Base-by-base conservation (phyloP, 2,888 invertebrate species). In the Mellilla xanthometata region DNA sequence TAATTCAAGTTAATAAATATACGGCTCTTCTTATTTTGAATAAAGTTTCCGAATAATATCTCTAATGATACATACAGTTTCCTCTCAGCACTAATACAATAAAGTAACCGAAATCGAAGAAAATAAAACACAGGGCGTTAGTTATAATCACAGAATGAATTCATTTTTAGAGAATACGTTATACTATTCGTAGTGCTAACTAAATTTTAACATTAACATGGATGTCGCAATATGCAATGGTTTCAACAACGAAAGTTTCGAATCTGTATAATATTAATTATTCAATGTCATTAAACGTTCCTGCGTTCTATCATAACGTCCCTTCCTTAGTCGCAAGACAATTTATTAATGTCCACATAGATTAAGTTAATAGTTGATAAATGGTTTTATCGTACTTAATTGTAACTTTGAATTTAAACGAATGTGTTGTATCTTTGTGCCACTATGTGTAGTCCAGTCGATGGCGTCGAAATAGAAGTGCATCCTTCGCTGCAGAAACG, bases 111-210 rank as follows among this genome's bases (percentile, higher is more conserved):
- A 48, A 26, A 48, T 48, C 41, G 47, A 48, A 48, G 47, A 48
- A 48, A 48, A 48, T 48, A 48, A 42, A 41, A 42, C 41, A 48
- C 47, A 48, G 47, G 47, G 47, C 47, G 41, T 42, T 48, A 48
- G 41, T 10, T 41, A 24, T 50, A 45, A 39, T 45, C 31, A 34
- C 45, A 42, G 41, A 45, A 42, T 45, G 49, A 45, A 49, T 45
- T 49, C 41, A 41, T 45, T 49, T 47, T 49, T 45, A 47, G 43
- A 48, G 33, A 45, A 34, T 34, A 44, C 9, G 15, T 38, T 34
- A 27, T 31, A 36, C n/a, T n/a, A n/a, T 35, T 39, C 35, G 30
- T 45, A 39, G 39, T 28, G 12, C 15, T 33, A 38, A 39, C 29
- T 38, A 36, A 45, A 30, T 38, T 23, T 23, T 31, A 31, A 34